phyloP scores from a whole-genome alignment of 2,113 vertebrate species.

The Hypocryptadius cinnamomeus region DNA sequence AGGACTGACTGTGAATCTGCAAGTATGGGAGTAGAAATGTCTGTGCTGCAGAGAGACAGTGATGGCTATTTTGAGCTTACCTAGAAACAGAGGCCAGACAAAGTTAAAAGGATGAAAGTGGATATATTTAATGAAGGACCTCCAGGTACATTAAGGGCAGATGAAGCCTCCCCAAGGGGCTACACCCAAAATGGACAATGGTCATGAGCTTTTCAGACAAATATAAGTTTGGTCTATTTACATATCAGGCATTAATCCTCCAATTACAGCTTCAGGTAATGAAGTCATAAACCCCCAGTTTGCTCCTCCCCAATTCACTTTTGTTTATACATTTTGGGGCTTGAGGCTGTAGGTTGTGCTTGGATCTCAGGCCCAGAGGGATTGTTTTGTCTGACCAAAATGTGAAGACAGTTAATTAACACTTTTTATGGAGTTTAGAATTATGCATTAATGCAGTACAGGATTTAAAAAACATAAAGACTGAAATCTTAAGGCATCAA shows the following conservation, averaged over 20 bases:
- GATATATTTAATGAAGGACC: neutral
- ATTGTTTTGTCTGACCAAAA: neutral
- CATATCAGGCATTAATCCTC: neutral
- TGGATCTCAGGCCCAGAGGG: neutral
- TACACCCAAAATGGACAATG: neutral
- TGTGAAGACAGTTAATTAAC: neutral
- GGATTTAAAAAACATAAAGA: neutral
- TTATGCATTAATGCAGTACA: neutral
- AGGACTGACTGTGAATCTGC: neutral
- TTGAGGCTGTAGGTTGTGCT: neutral
- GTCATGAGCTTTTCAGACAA: neutral
- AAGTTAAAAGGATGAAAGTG: neutral
- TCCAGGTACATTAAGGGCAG: neutral
- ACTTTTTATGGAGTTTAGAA: neutral
- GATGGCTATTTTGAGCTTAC: neutral
- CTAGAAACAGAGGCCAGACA: neutral
- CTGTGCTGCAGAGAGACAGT: neutral
- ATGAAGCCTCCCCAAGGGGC: neutral
- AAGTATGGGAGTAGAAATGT: neutral
- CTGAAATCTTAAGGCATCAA: neutral
- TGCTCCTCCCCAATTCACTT: neutral
- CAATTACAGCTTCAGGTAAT: neutral
- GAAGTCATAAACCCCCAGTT: neutral
- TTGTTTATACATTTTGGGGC: neutral
- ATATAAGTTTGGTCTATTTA: neutral